These are phyloP conservation scores for Tiphia femorata DNA, from an alignment of 2,888 invertebrate species.

Conservation along the genomic window DNA sequence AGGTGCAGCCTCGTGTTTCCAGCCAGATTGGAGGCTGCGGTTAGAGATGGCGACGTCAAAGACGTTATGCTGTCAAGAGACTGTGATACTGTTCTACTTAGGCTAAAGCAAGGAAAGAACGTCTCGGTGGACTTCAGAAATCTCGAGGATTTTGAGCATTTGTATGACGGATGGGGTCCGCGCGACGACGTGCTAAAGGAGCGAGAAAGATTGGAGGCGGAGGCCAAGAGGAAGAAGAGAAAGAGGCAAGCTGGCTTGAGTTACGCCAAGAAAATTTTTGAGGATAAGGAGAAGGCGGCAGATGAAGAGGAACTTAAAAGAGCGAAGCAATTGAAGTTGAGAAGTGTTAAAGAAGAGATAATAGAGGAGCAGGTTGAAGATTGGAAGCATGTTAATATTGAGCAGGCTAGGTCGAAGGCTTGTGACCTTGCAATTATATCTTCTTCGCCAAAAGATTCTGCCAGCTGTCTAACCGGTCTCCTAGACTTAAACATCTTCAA, in stretches of 20 bases:
- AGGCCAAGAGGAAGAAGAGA: slow-evolving; percentile 72
- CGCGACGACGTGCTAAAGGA: slow-evolving; percentile 75
- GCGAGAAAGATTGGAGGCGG: slow-evolving; percentile 73
- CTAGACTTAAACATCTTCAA: slow-evolving; percentile 69
- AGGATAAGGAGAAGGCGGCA: slow-evolving; percentile 80
- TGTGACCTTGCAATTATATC: slow-evolving; percentile 69
- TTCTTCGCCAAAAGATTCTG: slow-evolving; percentile 75
- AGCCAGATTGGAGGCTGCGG: slow-evolving; percentile 80
- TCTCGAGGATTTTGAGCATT: slow-evolving; percentile 72
- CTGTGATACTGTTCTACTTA: slow-evolving; percentile 80
- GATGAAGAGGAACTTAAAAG: slow-evolving; percentile 74
- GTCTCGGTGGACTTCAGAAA: slow-evolving; percentile 80
- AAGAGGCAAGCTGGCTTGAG: slow-evolving; percentile 77
- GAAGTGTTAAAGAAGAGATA: slow-evolving; percentile 58
- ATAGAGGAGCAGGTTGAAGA: slow-evolving; percentile 58
- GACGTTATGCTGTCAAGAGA: slow-evolving; percentile 84
- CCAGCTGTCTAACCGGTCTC: slow-evolving; percentile 75
- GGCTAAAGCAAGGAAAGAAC: slow-evolving; percentile 80
- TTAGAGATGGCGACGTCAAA: slow-evolving; percentile 81
- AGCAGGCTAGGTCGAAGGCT: slow-evolving; percentile 71
- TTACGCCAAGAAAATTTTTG: slow-evolving; percentile 80
- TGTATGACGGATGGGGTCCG: slow-evolving; percentile 81
- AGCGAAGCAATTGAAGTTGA: slow-evolving; percentile 60
- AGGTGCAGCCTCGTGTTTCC: slow-evolving; percentile 82
- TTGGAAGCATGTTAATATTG: slow-evolving; percentile 71